Base-by-base conservation (phyloP, 2,888 invertebrate species). In the Mesochorus sp. region DNA sequence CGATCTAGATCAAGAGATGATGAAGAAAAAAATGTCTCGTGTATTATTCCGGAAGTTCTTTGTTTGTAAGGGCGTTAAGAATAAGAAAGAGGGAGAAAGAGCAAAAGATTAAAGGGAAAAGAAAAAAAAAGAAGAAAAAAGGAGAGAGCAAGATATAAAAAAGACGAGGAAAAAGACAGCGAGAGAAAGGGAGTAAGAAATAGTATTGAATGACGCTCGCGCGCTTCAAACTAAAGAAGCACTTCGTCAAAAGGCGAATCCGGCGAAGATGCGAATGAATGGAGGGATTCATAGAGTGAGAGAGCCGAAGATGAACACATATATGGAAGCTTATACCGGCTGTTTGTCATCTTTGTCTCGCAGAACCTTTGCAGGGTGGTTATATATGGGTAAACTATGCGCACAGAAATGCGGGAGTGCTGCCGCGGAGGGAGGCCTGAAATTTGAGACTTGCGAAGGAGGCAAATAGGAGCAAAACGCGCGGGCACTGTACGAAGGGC, bases 181-280 rank as follows among this genome's bases (percentile, higher is more conserved):
- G 26, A 62, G 24, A 53, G 28, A 62, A 42, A 47, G 37, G 12
- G n/a, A n/a, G n/a, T n/a, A 12, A 8, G 39, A 17, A 44, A 44
- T 62, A 34, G 75, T 42, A 80, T 80, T 78, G 75, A 80, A 80
- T 78, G 75, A 74, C 70, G 76, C 67, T 68, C 77, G 78, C 67
- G 80, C 79, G 79, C 80, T 82, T 80, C 74, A 82, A 84, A 83
- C 86, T 82, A 86, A 88, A 88, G 87, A 88, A 88, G 88, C 89
- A 88, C 82, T 88, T 87, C 87, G 88, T 88, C 88, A 88, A 88
- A 88, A 88, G 88, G 88, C 89, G 89, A 88, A 85, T 87, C 85
- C 75, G 72, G 70, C 53, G 71, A 78, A 78, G 79, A 81, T 68
- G 77, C 80, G 76, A 83, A 81, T 81, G 82, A 80, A 79, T 79